These are phyloP conservation scores for Orius laevigatus DNA, from an alignment of 1,140 invertebrate genomes.

Conservation along the genomic window DNA sequence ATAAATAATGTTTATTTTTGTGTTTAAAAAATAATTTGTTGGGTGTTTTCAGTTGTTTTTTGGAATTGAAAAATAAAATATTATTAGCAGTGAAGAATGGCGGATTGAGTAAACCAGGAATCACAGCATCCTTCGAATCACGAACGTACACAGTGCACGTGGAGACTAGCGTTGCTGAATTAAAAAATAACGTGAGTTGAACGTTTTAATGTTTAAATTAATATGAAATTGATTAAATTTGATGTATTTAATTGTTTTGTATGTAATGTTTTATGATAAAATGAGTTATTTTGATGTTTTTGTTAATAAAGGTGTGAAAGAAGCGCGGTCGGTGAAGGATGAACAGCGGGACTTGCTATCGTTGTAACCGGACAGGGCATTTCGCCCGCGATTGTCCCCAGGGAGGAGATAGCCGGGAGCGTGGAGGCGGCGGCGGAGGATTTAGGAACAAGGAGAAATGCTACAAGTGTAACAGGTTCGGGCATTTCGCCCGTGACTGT, in stretches of 20 bases:
- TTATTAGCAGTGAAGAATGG: too few species aligned
- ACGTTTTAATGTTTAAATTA: background rate
- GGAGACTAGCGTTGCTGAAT: background rate
- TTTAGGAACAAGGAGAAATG: slow-evolving; percentile 60
- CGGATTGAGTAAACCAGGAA: too few species aligned
- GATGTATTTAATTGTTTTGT: background rate
- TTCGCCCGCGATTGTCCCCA: slow-evolving; percentile 72
- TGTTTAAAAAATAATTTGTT: too few species aligned
- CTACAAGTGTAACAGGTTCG: slow-evolving; percentile 87
- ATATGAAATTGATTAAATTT: background rate
- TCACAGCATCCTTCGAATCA: too few species aligned
- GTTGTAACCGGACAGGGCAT: slow-evolving; percentile 74
- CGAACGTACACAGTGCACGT: slow-evolving; percentile 2
- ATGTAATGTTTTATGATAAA: background rate
- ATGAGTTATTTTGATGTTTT: slow-evolving; percentile 2
- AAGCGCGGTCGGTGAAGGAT: slow-evolving; percentile 31
- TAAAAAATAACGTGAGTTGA: background rate
- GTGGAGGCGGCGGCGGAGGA: slow-evolving; percentile 32
- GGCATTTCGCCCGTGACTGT: slow-evolving; percentile 84
- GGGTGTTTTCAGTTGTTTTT: too few species aligned
- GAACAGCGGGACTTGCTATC: slow-evolving; percentile 70
- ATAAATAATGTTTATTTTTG: too few species aligned
- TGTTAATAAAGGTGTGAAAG: slow-evolving; percentile 25
- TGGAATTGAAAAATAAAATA: too few species aligned
- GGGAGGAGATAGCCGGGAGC: slow-evolving; percentile 24